Evolutionary conservation across 1,140 invertebrate genomes (phyloP).

Genomic region (Phocides pigmalion): DNA sequence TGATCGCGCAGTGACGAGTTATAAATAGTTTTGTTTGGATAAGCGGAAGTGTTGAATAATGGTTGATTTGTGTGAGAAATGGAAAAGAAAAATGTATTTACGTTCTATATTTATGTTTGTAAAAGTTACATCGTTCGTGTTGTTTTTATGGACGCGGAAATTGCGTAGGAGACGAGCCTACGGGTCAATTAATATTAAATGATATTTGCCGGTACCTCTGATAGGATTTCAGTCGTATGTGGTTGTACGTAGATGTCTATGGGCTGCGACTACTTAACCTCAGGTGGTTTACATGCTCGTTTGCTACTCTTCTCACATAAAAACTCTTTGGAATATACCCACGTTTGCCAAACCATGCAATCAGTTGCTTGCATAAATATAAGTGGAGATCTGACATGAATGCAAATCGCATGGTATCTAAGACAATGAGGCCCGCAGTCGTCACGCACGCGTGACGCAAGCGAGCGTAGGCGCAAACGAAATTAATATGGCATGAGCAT

Average conservation of each 20-base stretch:
- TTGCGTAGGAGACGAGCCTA: no score
- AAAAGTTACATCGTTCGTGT: no score
- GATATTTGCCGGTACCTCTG: no score
- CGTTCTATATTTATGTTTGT: neutral
- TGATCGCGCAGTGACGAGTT: conserved; percentile 12
- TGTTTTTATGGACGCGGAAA: no score
- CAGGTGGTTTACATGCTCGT: no score
- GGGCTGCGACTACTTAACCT: no score
- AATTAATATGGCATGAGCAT: conserved; percentile 4
- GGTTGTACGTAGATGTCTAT: no score
- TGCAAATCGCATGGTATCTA: conserved; percentile 24
- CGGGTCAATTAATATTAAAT: no score
- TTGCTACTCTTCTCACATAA: no score
- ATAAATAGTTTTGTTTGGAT: conserved; percentile 23
- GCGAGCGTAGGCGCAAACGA: conserved; percentile 20
- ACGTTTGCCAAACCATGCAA: conserved; percentile 12
- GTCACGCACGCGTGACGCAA: conserved; percentile 29
- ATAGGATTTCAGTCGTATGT: no score
- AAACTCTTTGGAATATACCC: conserved; percentile 5
- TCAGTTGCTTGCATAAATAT: conserved; percentile 9
- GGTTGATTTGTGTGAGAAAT: neutral
- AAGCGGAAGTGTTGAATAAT: conserved; percentile 18
- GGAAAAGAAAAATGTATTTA: neutral
- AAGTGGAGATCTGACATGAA: conserved; percentile 8
- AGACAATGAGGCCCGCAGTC: conserved; percentile 32